These are phyloP conservation scores for Corynorhinus townsendii DNA, from an alignment of 2,113 vertebrate species.

Conservation along the genomic window DNA sequence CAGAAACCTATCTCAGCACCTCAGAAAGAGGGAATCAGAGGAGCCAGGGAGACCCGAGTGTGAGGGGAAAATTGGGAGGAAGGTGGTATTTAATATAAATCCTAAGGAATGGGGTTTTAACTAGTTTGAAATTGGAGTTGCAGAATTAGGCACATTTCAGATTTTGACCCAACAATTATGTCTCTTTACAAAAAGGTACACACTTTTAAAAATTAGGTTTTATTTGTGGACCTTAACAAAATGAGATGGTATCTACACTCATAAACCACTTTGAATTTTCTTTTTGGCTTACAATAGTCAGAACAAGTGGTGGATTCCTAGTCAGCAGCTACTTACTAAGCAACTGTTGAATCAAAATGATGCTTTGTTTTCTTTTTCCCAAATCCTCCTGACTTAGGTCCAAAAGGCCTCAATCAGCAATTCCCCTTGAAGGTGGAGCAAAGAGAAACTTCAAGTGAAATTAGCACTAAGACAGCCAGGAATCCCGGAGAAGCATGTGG, in stretches of 20 bases:
- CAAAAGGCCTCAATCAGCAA: background rate
- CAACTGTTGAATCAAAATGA: slow-evolving; percentile 34
- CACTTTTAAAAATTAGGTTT: slow-evolving; percentile 50
- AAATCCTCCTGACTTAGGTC: slow-evolving; percentile 6
- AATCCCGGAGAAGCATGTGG: background rate
- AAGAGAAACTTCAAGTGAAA: slow-evolving; percentile 20
- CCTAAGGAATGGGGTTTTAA: background rate
- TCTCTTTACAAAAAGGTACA: slow-evolving; percentile 36
- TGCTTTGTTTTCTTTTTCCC: slow-evolving; percentile 44
- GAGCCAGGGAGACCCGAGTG: background rate
- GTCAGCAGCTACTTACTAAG: slow-evolving; percentile 30
- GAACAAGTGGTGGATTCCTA: slow-evolving; percentile 40
- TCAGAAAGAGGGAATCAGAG: background rate
- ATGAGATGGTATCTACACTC: slow-evolving; percentile 46
- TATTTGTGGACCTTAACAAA: slow-evolving; percentile 50
- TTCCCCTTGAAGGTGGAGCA: slow-evolving; percentile 42
- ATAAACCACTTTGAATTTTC: slow-evolving; percentile 44
- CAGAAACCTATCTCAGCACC: background rate
- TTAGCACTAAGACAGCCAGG: background rate
- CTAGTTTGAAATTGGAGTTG: background rate
- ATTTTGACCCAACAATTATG: background rate
- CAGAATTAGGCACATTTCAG: slow-evolving; percentile 3
- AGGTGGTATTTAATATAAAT: background rate
- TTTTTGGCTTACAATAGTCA: slow-evolving; percentile 13
- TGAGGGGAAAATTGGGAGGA: background rate